Evolutionary conservation across 2,113 vertebrate species (phyloP), one percentile per base, ranked within the genome.

Genomic region (Scatophagus argus): DNA sequence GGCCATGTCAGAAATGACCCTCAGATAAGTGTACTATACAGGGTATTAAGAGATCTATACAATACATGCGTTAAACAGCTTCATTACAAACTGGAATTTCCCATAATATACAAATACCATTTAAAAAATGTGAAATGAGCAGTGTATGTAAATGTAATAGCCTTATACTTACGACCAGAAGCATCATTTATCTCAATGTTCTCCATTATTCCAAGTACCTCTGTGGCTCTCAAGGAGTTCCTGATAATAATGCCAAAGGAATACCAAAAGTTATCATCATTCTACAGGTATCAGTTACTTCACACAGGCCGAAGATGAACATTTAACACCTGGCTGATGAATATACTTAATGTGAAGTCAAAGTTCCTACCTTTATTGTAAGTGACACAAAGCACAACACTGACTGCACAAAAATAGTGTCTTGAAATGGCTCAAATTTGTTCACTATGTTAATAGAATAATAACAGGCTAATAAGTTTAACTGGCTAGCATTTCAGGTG

Each of bases 161-260:
- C 9, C 13, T 12, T 43, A n/a, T 39, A 87, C 90, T 83, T 77
- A 91, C 90, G 16, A 23, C 31, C 76, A 59, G 51, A 61, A 2
- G 38, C 69, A 13, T 43, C 1, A 2, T 16, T 44, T 0, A 1
- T 41, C 31, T 79, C 63, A 11, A 16, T 46, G 16, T 61, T 34
- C 19, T 85, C 88, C 88, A 88, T 89, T 43, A 6, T 72, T 31
- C 32, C 49, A 25, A 60, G 58, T 49, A 17, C 51, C 9, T 2
- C 61, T 21, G 56, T 21, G 9, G 9, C 52, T 69, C 19, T 67
- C 11, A 8, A 56, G 21, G 19, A 68, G 8, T 27, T 80, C 65
- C 83, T 87, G 51, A 31, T 9, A 29, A 75, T 5, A 64, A 55
- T 25, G 5, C 0, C 5, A 67, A 69, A 41, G 25, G 17, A 55